Base-by-base conservation (phyloP, 2,888 invertebrate genomes). In the Phaonia tiefii region DNA sequence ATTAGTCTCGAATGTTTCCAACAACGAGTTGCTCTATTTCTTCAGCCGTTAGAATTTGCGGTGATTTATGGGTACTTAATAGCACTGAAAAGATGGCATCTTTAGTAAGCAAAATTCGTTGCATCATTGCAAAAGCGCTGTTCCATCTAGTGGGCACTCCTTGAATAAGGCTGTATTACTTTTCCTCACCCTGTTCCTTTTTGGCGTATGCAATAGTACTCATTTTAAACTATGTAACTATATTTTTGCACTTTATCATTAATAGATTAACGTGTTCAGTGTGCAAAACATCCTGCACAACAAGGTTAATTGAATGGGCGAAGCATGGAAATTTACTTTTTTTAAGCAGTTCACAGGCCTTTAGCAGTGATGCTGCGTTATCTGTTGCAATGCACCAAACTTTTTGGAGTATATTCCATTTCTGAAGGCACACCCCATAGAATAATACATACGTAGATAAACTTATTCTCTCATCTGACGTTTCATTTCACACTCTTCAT, bases 301-400 rank as follows among this genome's bases (percentile, higher is more conserved):
- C 66, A 54, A 76, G 66, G 56, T 80, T 73, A 4, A 76, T 49
- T 25, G 65, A 65, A 58, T 80, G 73, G 20, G 80, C 76, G 26
- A 70, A 73, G 31, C 76, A 76, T 2, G 76, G 73, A 37, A 66
- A 25, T 63, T 79, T 25, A 11, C 20, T 51, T 54, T 56, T 79
- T 22, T 72, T 56, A 42, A 79, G 71, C 25, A 79, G 15, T 67
- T 80, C 73, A 56, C 67, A 78, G 11, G 75, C 79, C 56, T 82
- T 82, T 46, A 75, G 51, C 78, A 82, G 75, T 58, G 69, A 63
- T 3, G 77, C 67, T n/a, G 72, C 75, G 17, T 75, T 72, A 22
- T 79, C 82, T 37, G 75, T 79, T 49, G 73, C 73, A 39, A 79
- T 73, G 39, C 17, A 66, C 20, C 51, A 46, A 39, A 74, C 74